These are phyloP conservation scores for Hypsibius dujardini DNA, from an alignment of 1,140 invertebrate species.

Conservation along the genomic window DNA sequence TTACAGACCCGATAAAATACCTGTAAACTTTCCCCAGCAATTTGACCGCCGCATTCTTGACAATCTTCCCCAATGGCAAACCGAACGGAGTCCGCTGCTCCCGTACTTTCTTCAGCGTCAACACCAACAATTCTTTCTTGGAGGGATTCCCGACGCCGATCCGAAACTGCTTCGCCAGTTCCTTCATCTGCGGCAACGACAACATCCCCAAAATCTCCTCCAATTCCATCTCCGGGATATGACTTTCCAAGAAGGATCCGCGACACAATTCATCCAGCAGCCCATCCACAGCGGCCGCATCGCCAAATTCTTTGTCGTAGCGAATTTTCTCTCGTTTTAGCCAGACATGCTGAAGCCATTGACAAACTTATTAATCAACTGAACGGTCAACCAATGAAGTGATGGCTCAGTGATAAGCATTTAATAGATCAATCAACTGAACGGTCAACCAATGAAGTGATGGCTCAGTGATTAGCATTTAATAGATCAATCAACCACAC, in stretches of 20 bases:
- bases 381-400: too few species aligned
- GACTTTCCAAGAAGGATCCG: neutral
- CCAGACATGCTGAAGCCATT: neutral
- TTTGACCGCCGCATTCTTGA: neutral
- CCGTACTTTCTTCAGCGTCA: neutral
- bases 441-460: too few species aligned
- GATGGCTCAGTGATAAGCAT: too few species aligned
- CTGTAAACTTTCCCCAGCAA: neutral
- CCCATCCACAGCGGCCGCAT: neutral
- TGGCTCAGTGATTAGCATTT: too few species aligned
- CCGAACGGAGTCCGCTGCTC: slow-evolving; percentile 12
- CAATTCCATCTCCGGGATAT: neutral
- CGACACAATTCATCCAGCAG: neutral
- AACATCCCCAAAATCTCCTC: neutral
- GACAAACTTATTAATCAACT: too few species aligned
- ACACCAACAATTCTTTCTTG: neutral
- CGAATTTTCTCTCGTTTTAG: neutral
- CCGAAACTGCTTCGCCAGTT: neutral
- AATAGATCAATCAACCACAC: too few species aligned
- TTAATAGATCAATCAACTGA: too few species aligned
- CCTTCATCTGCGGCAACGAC: neutral
- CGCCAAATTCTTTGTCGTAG: slow-evolving; percentile 11
- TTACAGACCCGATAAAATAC: too few species aligned
- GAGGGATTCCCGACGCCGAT: neutral
- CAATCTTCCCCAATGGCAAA: neutral